Evolutionary conservation across 2,113 vertebrate species (phyloP).

Genomic region (Ciconia maguari): DNA sequence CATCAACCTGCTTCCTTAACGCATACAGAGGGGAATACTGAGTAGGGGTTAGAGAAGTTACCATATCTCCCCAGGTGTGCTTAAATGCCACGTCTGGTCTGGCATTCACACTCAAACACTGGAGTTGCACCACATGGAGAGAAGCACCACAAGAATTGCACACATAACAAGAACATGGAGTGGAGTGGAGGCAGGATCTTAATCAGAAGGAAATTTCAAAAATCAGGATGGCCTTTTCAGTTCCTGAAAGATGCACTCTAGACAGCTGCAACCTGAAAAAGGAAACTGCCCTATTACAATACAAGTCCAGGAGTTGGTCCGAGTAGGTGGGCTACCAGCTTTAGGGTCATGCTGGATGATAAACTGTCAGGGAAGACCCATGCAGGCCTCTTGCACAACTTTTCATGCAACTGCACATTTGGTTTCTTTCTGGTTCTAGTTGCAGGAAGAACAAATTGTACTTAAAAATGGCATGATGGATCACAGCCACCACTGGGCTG

Average conservation of each 20-base stretch:
- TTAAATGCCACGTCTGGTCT: background rate
- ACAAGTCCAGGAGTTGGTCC: background rate
- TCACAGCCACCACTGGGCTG: background rate
- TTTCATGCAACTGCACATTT: background rate
- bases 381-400: background rate
- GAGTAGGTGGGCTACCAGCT: background rate
- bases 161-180: rapidly evolving
- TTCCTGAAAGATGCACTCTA: background rate
- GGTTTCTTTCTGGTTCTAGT: background rate
- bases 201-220: background rate
- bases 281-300: background rate
- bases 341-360: background rate
- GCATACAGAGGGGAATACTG: background rate
- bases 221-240: background rate
- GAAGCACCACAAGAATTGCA: background rate
- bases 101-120: background rate
- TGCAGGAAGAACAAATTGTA: background rate
- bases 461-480: background rate
- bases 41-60: background rate
- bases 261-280: background rate
- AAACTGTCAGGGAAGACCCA: background rate
- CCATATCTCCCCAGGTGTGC: background rate
- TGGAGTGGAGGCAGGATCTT: background rate
- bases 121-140: background rate
- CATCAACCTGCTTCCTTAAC: background rate